phyloP scores from a whole-genome alignment of 2,113 vertebrate genomes.

The Hippocampus comes region DNA sequence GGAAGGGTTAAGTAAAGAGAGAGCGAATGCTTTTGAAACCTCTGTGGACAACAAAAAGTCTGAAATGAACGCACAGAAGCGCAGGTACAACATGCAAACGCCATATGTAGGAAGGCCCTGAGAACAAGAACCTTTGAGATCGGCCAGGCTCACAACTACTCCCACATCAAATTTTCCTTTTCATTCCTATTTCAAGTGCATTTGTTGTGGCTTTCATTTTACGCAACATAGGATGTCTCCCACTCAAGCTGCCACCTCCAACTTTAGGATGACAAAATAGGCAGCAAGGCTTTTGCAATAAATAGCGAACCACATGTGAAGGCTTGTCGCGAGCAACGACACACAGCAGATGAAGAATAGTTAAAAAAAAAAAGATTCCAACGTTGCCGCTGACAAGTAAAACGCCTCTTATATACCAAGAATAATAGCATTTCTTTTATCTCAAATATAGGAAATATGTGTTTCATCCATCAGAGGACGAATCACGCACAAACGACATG shows the following conservation, averaged over 20 bases:
- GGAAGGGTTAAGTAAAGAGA: no score
- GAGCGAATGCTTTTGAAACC: no score
- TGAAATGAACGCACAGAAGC: no score
- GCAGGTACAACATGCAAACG: no score
- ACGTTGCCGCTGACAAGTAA: slow-evolving; percentile 13
- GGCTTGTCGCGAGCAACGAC: neutral
- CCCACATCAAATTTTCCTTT: neutral
- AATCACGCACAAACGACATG: neutral
- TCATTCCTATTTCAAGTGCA: neutral
- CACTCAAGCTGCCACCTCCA: neutral
- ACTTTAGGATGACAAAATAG: neutral
- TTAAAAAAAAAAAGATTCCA: neutral
- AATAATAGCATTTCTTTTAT: slow-evolving; percentile 13
- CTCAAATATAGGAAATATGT: neutral
- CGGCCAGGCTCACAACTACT: neutral
- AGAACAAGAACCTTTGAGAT: neutral
- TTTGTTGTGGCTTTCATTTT: neutral
- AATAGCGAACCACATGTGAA: slow-evolving; percentile 3
- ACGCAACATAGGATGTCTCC: no score
- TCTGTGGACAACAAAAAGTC: no score
- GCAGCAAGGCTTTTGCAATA: neutral
- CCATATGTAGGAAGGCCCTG: no score
- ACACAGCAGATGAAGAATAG: slow-evolving; percentile 6
- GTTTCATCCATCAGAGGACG: slow-evolving; percentile 1
- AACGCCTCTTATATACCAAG: slow-evolving; percentile 7